Base-by-base conservation (phyloP, 2,797 vertebrate species). In the Gymnothorax javanicus region DNA sequence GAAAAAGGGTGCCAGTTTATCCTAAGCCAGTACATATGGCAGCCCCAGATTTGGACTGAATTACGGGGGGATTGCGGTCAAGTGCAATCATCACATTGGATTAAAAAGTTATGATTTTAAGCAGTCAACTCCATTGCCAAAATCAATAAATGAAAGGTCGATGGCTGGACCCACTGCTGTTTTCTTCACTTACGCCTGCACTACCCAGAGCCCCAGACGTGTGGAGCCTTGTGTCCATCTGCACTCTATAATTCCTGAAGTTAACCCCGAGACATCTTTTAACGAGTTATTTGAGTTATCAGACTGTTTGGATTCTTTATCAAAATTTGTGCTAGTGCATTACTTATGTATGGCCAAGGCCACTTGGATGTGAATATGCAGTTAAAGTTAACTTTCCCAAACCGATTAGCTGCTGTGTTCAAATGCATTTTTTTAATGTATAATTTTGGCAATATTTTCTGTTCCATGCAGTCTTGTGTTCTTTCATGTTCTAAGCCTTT, bases 91-190 rank as follows among this genome's bases (percentile, higher is more conserved):
- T 91, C 88, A 85, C 82, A 64, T 89, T 91, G 87, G 89, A 91
- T 93, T 92, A 88, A 91, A 91, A 90, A 88, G 86, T 86, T 89
- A 81, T 90, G 89, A 90, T 88, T 92, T 89, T 89, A 90, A 89
- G 88, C 82, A 89, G 64, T 90, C 69, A 87, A 90, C 89, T 89
- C 86, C 84, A 79, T 88, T 89, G 88, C 86, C 88, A 90, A 88
- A 91, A 92, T 91, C 90, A 92, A 91, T 91, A 89, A 83, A 90
- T 43, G 33, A 87, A 54, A 82, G 86, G 87, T 93, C 90, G 88
- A 87, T 90, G 92, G 88, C 83, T 77, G 86, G 88, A 85, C 79
- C 71, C 67, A 59, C 82, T n/a, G 82, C 87, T 88, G 84, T 84
- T 86, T 88, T 85, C 33, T 71, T 71, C 57, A 83, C 62, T 86